phyloP scores from a whole-genome alignment of 2,888 invertebrate species.

The Caenorhabditis macrosperma region DNA sequence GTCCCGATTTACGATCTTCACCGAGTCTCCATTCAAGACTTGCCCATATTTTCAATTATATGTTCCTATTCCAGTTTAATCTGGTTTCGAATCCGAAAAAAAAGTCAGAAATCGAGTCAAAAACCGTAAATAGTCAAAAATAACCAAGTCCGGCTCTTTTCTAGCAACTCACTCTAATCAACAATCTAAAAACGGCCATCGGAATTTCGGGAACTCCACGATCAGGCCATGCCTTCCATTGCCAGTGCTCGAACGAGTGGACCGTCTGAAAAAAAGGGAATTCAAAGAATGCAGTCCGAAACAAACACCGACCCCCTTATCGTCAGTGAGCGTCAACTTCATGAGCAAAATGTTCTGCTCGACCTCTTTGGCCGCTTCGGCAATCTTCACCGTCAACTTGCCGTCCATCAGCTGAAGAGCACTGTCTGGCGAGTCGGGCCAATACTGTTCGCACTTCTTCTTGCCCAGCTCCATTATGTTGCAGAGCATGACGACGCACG shows the following conservation, averaged over 20 bases:
- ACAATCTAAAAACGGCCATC: slow-evolving; percentile 65
- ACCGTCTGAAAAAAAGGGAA: slow-evolving; percentile 18
- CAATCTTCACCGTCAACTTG: slow-evolving; percentile 63
- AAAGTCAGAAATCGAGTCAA: no score
- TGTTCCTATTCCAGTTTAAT: no score
- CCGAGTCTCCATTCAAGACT: no score
- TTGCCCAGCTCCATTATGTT: slow-evolving; percentile 70
- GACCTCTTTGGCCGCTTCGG: slow-evolving; percentile 57
- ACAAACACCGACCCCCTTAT: slow-evolving; percentile 27
- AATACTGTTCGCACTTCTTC: slow-evolving; percentile 76
- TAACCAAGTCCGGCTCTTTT: no score
- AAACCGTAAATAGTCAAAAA: no score
- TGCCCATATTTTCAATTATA: no score
- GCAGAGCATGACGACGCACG: slow-evolving; percentile 72
- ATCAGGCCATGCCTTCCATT: slow-evolving; percentile 76
- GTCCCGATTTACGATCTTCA: no score
- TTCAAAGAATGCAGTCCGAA: not conserved
- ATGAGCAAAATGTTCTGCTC: slow-evolving; percentile 64
- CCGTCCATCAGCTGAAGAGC: slow-evolving; percentile 38
- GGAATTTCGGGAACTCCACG: slow-evolving; percentile 70
- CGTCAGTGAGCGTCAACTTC: slow-evolving; percentile 59
- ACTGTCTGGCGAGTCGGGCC: slow-evolving; percentile 60
- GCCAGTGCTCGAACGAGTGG: slow-evolving; percentile 69
- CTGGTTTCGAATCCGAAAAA: no score
- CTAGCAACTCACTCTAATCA: slow-evolving; percentile 49